phyloP scores from a whole-genome alignment of 2,113 vertebrate species.

The Strix aluco region DNA sequence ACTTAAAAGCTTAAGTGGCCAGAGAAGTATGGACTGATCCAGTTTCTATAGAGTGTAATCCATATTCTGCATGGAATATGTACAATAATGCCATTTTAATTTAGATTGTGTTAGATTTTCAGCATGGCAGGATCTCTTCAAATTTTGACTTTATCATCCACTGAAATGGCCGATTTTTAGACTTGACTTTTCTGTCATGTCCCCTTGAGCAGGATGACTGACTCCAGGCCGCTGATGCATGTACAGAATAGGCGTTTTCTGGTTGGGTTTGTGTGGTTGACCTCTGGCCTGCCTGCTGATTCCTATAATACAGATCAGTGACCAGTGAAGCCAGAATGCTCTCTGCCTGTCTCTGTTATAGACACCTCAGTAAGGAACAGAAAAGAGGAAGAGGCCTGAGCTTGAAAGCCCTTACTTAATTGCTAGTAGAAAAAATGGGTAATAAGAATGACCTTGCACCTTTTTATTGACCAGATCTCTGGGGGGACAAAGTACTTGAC shows the following conservation, averaged over 20 bases:
- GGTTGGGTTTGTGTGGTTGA: slow-evolving; percentile 49
- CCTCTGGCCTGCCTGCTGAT: slow-evolving; percentile 61
- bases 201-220: slow-evolving; percentile 57
- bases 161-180: slow-evolving; percentile 53
- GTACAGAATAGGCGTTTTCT: slow-evolving; percentile 51
- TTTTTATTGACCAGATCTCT: slow-evolving; percentile 58
- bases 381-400: slow-evolving; percentile 10
- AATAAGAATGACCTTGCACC: slow-evolving; percentile 62
- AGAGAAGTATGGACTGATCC: neutral
- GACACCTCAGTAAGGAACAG: slow-evolving; percentile 37
- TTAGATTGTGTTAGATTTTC: neutral
- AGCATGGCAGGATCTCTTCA: neutral
- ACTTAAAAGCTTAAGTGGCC: neutral
- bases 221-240: slow-evolving; percentile 29
- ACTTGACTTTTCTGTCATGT: slow-evolving; percentile 61
- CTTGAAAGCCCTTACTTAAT: slow-evolving; percentile 48
- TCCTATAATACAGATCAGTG: slow-evolving; percentile 58
- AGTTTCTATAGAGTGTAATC: neutral
- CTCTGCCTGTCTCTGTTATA: slow-evolving; percentile 53
- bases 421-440: slow-evolving; percentile 46
- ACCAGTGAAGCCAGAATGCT: slow-evolving; percentile 31
- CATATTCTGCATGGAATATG: neutral
- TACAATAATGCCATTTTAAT: neutral
- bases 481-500: slow-evolving; percentile 58
- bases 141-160: neutral